A percentile compares a stretch with the other conserved stretches of the same genome.
Conservation (phyloP, 2,888 invertebrate genomes). For the Caenorhabditis doughertyi region DNA sequence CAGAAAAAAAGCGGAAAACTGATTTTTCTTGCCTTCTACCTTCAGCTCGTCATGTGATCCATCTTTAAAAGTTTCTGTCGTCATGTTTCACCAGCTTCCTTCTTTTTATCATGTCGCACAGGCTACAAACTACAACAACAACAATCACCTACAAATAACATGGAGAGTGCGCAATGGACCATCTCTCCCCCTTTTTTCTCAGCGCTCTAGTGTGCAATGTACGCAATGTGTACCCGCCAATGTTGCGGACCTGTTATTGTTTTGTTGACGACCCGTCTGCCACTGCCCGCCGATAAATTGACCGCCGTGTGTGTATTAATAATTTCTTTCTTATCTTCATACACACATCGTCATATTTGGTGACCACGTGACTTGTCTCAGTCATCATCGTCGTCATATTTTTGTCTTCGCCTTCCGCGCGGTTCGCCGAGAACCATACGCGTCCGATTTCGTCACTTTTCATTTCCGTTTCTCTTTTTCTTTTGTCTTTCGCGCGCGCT, state of each 20-base stretch:
- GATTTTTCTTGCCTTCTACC: neutral
- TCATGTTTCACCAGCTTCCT: constrained; percentile 42
- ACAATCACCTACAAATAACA: neutral
- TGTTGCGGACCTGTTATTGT: constrained; percentile 11
- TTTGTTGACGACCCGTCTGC: constrained; percentile 17
- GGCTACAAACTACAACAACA: constrained; percentile 26
- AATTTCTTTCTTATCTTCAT: constrained; percentile 39
- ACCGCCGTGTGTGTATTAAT: constrained; percentile 27
- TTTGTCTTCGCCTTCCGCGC: constrained; percentile 32
- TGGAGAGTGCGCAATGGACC: neutral
- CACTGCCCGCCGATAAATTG: neutral
- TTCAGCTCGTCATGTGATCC: constrained; percentile 46
- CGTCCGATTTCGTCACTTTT: constrained; percentile 11
- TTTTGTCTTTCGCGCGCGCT: neutral
- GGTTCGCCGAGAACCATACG: constrained; percentile 30
- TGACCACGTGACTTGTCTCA: constrained; percentile 52
- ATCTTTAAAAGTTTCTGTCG: constrained; percentile 25
- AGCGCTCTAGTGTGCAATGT: constrained; percentile 26
- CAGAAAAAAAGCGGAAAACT: neutral
- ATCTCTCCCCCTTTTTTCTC: neutral
- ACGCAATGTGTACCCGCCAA: constrained; percentile 32
- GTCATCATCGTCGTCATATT: constrained; percentile 22
- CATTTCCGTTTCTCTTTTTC: neutral
- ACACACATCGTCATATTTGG: neutral
- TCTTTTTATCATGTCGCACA: constrained; percentile 28